These are phyloP conservation scores for Malurus leucopterus DNA, from an alignment of 2,797 vertebrate species.

Conservation along the genomic window DNA sequence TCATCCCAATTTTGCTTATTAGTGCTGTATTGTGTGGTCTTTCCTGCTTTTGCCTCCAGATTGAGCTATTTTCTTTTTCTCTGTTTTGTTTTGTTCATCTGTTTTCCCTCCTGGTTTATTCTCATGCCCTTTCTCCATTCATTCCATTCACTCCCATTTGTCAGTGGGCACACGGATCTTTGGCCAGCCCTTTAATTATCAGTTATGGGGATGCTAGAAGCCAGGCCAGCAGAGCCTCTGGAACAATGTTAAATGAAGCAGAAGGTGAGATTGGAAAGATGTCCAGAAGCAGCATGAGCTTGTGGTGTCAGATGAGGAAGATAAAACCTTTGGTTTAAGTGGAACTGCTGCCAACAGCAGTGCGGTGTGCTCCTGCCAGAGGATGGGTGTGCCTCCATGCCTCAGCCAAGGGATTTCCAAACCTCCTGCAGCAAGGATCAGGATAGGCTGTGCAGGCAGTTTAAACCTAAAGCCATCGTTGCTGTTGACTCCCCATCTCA, in stretches of 20 bases:
- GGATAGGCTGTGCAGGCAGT: neutral
- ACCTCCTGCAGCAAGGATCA: neutral
- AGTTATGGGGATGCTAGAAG: neutral
- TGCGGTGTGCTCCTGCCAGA: neutral
- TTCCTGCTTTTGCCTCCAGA: neutral
- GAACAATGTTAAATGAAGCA: neutral
- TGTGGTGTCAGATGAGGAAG: slow-evolving; percentile 6
- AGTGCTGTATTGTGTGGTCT: neutral
- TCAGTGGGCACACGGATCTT: neutral
- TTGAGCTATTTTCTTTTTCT: neutral
- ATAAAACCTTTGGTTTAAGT: slow-evolving; percentile 9
- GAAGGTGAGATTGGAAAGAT: slow-evolving; percentile 6
- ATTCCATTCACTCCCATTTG: neutral
- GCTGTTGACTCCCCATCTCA: neutral
- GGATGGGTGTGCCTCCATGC: slow-evolving; percentile 2
- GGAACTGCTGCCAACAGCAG: neutral
- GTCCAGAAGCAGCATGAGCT: neutral
- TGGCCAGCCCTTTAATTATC: neutral
- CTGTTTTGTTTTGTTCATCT: slow-evolving; percentile 2
- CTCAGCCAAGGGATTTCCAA: neutral
- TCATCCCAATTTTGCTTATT: neutral
- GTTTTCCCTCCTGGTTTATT: neutral
- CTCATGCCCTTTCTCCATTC: neutral
- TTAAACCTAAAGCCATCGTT: neutral
- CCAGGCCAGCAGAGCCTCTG: neutral